phyloP scores from a whole-genome alignment of 2,113 vertebrate species.

The Odocoileus virginianus region DNA sequence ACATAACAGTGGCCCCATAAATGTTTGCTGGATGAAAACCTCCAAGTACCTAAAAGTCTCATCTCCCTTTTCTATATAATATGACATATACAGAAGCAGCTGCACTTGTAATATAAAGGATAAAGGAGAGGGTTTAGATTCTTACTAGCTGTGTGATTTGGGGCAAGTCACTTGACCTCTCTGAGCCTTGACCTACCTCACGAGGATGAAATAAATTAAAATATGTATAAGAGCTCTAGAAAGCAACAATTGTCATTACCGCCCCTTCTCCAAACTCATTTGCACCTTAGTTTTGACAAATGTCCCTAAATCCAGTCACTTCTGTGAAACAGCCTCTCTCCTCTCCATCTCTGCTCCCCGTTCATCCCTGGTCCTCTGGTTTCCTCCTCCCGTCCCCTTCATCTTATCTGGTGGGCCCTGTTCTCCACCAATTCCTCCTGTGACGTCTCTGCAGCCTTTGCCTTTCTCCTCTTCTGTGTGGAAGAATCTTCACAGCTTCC shows the following conservation, averaged over 20 bases:
- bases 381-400: not conserved
- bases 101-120: not conserved
- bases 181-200: conserved; percentile 37
- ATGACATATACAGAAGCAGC: not conserved
- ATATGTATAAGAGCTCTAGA: not conserved
- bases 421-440: not conserved
- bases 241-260: not conserved
- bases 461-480: not conserved
- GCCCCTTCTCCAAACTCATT: not conserved
- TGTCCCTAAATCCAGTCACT: not conserved
- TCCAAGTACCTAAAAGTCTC: not conserved
- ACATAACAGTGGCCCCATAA: not conserved
- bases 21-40: not conserved
- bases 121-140: not conserved
- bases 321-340: not conserved
- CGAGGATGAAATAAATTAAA: not conserved
- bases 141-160: not conserved
- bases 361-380: conserved; percentile 64
- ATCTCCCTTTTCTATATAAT: not conserved
- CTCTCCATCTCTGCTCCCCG: fast-evolving
- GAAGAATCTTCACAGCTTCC: not conserved
- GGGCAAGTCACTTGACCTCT: conserved; percentile 7
- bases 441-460: not conserved
- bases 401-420: too few relatives aligned
- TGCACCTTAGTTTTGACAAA: not conserved